Base-by-base conservation (phyloP, 2,888 invertebrate species). In the Oxyteleia sp. region DNA sequence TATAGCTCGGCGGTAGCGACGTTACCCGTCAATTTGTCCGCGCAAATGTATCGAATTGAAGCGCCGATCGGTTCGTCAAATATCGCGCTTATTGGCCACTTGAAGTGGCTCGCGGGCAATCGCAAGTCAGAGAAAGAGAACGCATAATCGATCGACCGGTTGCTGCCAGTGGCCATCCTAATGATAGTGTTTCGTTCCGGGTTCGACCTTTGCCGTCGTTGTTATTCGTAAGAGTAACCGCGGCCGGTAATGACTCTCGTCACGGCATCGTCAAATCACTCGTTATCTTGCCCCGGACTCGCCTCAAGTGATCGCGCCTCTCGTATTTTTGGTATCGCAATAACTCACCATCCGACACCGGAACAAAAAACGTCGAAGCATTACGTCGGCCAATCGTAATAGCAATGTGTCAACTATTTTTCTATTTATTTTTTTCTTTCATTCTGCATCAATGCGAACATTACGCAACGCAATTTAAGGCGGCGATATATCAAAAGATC, bases 21-120 rank as follows among this genome's bases (percentile, higher is more conserved):
- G 75, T 80, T 86, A 88, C 87, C 88, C 86, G 68, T 86, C 87
- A 89, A 89, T 89, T 89, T 89, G 82, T 69, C 80, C 49, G 13
- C 20, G 13, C 51, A 51, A 71, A 78, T 64, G 64, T 69, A 69
- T 53, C 69, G 64, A 69, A 45, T 63, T 64, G 82, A 51, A 75
- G 71, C 69, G 85, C 75, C 64, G 55, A 82, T 63, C 57, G 68
- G 76, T 85, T 87, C 86, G 85, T 78, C 80, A 41, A 71, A 61
- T 75, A 72, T 82, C 43, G 63, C 26, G 45, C 57, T 53, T 26
- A 38, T 51, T 43, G 78, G 20, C 66, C 55, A 41, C 26, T 61
- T 20, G 18, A 32, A 32, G 61, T 63, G 47, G 66, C 82, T 81
- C 47, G 66, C 61, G 47, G 29, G 51, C 79, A 61, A 47, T 41